phyloP scores from a whole-genome alignment of 2,797 vertebrate genomes.

The Etheostoma perlongum region DNA sequence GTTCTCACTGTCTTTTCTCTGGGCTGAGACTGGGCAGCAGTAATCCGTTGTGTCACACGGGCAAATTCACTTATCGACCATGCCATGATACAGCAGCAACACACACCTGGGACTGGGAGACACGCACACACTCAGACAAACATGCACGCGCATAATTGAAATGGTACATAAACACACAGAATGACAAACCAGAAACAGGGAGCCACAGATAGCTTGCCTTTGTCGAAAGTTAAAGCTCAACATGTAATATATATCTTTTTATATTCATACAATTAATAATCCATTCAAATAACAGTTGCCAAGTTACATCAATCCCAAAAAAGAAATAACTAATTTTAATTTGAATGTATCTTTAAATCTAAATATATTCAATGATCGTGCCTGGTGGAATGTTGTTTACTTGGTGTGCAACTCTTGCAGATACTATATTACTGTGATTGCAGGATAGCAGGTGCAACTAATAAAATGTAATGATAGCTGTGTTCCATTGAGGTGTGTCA shows the following conservation, averaged over 20 bases:
- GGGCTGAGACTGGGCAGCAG: constrained; percentile 72
- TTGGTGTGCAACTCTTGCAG: too few relatives aligned
- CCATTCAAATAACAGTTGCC: background rate
- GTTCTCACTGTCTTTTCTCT: constrained; percentile 47
- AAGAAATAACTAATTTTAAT: background rate
- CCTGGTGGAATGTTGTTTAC: background rate
- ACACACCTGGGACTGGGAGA: constrained; percentile 59
- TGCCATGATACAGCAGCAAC: constrained; percentile 73
- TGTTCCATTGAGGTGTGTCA: constrained; percentile 7
- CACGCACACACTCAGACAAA: constrained; percentile 9
- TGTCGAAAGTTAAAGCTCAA: background rate
- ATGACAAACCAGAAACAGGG: background rate
- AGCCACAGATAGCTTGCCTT: background rate
- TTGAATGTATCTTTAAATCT: background rate
- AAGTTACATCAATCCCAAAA: background rate
- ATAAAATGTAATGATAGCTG: constrained; percentile 5
- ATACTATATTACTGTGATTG: background rate
- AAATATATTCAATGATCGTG: background rate
- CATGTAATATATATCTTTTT: background rate
- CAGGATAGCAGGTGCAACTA: background rate
- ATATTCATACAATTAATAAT: background rate
- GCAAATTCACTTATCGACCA: constrained; percentile 78
- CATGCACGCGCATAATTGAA: constrained; percentile 23
- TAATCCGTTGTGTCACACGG: constrained; percentile 80
- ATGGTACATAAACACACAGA: constrained; percentile 9